Evolutionary conservation across 2,797 vertebrate genomes (phyloP).

Genomic region (Apogon talboti): DNA sequence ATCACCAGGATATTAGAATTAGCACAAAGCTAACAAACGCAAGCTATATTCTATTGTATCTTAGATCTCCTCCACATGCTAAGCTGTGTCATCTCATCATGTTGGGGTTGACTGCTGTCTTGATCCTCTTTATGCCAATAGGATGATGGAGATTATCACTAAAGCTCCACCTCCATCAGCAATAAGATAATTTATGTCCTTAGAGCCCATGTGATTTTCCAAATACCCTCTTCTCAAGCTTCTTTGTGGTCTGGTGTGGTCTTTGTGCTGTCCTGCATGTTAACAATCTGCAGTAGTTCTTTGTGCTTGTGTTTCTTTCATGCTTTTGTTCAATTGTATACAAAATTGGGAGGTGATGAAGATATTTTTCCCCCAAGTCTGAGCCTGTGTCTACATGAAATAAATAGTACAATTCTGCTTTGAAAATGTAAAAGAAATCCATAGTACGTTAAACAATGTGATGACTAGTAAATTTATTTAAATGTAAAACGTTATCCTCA

Average conservation of each 20-base stretch:
- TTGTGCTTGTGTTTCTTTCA: slow-evolving; percentile 1
- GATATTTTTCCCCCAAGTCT: neutral
- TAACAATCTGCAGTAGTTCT: slow-evolving; percentile 15
- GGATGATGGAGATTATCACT: slow-evolving; percentile 77
- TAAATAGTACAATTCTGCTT: slow-evolving; percentile 20
- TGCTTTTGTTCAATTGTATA: slow-evolving; percentile 10
- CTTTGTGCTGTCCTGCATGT: slow-evolving; percentile 4
- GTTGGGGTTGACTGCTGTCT: slow-evolving; percentile 65
- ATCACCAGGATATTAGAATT: no score
- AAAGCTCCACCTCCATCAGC: slow-evolving; percentile 70
- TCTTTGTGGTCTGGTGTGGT: slow-evolving; percentile 24
- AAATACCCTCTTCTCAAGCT: slow-evolving; percentile 49
- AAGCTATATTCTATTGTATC: slow-evolving; percentile 56
- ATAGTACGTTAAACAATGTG: slow-evolving; percentile 10
- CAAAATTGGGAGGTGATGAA: slow-evolving; percentile 20
- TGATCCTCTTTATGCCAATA: slow-evolving; percentile 81
- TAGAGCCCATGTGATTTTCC: slow-evolving; percentile 65
- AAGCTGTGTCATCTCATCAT: slow-evolving; percentile 71
- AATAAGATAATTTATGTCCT: slow-evolving; percentile 74
- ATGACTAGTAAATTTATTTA: slow-evolving; percentile 3
- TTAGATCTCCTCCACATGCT: slow-evolving; percentile 60
- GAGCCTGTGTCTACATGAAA: slow-evolving; percentile 28
- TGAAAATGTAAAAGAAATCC: slow-evolving; percentile 20
- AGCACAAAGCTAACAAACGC: slow-evolving; percentile 39
- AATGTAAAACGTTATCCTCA: slow-evolving; percentile 1